Conservation (phyloP, 2,113 vertebrate genomes). For the Gobius niger region DNA sequence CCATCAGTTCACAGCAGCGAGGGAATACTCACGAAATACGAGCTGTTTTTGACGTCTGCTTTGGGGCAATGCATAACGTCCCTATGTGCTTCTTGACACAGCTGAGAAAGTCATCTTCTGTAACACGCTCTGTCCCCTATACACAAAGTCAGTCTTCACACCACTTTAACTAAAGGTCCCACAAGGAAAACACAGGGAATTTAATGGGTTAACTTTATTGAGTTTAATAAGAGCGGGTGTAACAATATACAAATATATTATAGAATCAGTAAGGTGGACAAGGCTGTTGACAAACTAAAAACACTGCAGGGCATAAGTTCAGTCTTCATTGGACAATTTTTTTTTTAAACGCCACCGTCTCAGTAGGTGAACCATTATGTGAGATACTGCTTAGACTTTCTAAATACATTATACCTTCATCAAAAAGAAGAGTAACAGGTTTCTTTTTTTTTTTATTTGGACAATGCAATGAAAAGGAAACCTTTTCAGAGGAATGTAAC, state of each 20-base stretch:
- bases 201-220: neutral
- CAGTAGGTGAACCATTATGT: too few species aligned
- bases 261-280: too few species aligned
- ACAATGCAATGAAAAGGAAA: slow-evolving; percentile 11
- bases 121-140: slow-evolving; percentile 9
- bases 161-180: slow-evolving; percentile 49
- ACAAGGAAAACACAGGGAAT: slow-evolving; percentile 46
- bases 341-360: too few species aligned
- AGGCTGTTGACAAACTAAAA: too few species aligned
- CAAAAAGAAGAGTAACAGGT: neutral
- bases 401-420: neutral
- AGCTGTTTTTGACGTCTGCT: slow-evolving; percentile 22
- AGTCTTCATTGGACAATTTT: too few species aligned
- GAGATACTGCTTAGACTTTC: too few species aligned
- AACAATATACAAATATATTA: too few species aligned
- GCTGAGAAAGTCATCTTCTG: slow-evolving; percentile 48
- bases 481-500: slow-evolving; percentile 22
- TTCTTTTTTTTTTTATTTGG: slow-evolving; percentile 39
- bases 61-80: slow-evolving; percentile 22
- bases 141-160: slow-evolving; percentile 62
- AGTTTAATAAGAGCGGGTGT: too few species aligned
- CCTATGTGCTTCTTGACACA: slow-evolving; percentile 26
- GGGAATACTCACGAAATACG: slow-evolving; percentile 42
- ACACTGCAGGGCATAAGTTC: too few species aligned
- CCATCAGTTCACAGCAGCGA: slow-evolving; percentile 14